Base-by-base conservation (phyloP, 1,140 invertebrate genomes). In the Sipha flava region DNA sequence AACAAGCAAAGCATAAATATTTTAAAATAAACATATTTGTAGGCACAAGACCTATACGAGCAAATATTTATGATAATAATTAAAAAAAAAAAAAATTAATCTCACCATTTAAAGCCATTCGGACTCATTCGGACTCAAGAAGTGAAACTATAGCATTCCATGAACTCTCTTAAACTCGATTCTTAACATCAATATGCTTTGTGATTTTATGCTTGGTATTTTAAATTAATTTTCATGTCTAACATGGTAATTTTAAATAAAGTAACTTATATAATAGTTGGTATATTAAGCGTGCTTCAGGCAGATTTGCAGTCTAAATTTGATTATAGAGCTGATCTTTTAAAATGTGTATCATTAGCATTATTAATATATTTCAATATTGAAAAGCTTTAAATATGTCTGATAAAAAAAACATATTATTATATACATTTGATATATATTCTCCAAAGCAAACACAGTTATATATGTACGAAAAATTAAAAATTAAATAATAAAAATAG, bases 51-150 rank as follows among this genome's bases (percentile, higher is more conserved):
- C 54, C 54, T 21, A 59, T 23, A 5, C 26, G 34, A 66, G 62
- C 31, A 37, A 37, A 66, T 21, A 52, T 23, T 23, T 66, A 40
- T 66, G 1, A 21, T 66, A 52, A 73, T 43, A 43, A 21, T 59
- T n/a, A n/a, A 59, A 59, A 6, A 37, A 57, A 77, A 77, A 34
- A 26, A 73, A 73, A 12, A 52, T 57, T 23, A 59, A 57, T 77
- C 73, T 77, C 73, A 77, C 73, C 73, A 77, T 77, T 77, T 77
- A 77, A 77, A 77, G 73, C 49, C 73, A 54, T 57, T 54, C 54
- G 73, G 52, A 59, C 73, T 75, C 73, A 54, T 57, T 54, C 54
- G 73, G 52, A 59, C 73, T 75, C 70, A 59, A 77, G 73, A 77
- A 40, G 52, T 37, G 73, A 77, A 77, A 57, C 31, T 40, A 59